Evolutionary conservation across 2,113 vertebrate species (phyloP).

Genomic region (Archilochus colubris): DNA sequence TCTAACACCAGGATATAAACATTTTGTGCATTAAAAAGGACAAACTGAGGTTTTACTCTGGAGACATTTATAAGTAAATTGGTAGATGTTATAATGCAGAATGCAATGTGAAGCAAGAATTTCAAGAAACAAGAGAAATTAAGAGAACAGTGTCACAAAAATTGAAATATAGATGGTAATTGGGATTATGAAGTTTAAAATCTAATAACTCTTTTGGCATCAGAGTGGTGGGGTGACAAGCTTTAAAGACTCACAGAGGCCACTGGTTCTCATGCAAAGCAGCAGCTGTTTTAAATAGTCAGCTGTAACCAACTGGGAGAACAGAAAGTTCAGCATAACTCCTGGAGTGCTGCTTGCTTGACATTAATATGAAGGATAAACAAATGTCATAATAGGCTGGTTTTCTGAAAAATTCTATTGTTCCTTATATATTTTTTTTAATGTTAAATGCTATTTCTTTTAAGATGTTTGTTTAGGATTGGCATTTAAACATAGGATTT

Average conservation of each 20-base stretch:
- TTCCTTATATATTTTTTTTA: neutral
- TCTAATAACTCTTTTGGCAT: neutral
- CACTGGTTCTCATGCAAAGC: neutral
- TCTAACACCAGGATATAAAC: neutral
- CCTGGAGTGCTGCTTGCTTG: neutral
- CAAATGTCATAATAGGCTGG: neutral
- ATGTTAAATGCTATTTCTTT: neutral
- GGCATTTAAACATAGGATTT: constrained; percentile 47
- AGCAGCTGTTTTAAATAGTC: neutral
- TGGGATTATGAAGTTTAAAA: neutral
- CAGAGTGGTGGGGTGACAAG: neutral
- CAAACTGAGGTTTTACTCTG: neutral
- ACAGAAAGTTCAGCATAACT: neutral
- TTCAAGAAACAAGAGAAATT: neutral
- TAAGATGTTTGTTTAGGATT: constrained; percentile 3
- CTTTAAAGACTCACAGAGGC: neutral
- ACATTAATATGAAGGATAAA: neutral
- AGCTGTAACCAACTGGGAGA: neutral
- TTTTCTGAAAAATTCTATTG: constrained; percentile 28
- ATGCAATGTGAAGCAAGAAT: neutral
- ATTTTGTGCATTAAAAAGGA: neutral
- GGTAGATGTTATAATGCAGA: neutral
- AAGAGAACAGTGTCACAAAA: neutral
- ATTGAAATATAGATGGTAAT: neutral
- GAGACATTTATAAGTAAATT: neutral